Evolutionary conservation across 2,888 invertebrate genomes (phyloP).

Genomic region (Lasioglossum figueresi): DNA sequence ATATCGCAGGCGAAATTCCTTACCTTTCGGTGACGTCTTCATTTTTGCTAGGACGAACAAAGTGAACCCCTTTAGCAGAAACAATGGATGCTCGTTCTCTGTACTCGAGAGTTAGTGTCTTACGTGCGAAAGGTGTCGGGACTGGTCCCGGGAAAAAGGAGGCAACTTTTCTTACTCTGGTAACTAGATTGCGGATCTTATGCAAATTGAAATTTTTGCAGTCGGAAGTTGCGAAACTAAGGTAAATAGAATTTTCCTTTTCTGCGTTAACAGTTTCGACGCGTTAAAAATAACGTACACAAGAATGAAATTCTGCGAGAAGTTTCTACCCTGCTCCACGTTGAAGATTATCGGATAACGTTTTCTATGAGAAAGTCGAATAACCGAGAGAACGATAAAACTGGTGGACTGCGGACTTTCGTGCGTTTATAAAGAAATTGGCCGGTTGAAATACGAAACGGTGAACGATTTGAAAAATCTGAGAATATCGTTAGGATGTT

Average conservation of each 20-base stretch:
- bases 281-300: constrained; percentile 4
- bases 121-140: not conserved
- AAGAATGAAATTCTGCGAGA: not conserved
- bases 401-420: too few species aligned
- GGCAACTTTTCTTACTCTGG: constrained; percentile 2
- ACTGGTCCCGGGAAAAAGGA: not conserved
- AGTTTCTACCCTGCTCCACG: not conserved
- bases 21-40: not conserved
- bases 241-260: constrained; percentile 2
- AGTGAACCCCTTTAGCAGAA: not conserved
- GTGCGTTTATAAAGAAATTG: too few species aligned
- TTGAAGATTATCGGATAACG: not conserved
- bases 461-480: too few species aligned
- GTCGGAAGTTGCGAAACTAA: not conserved
- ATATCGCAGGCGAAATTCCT: not conserved
- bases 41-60: not conserved
- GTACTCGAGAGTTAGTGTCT: not conserved
- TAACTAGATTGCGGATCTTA: not conserved
- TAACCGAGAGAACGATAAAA: not conserved
- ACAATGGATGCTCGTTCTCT: not conserved
- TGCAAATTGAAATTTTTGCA: constrained; percentile 1
- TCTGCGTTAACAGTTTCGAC: not conserved
- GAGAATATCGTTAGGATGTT: too few species aligned
- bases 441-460: too few species aligned
- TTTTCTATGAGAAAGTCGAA: not conserved